Evolutionary conservation across 2,888 invertebrate species (phyloP).

Genomic region (Achlya flavicornis): DNA sequence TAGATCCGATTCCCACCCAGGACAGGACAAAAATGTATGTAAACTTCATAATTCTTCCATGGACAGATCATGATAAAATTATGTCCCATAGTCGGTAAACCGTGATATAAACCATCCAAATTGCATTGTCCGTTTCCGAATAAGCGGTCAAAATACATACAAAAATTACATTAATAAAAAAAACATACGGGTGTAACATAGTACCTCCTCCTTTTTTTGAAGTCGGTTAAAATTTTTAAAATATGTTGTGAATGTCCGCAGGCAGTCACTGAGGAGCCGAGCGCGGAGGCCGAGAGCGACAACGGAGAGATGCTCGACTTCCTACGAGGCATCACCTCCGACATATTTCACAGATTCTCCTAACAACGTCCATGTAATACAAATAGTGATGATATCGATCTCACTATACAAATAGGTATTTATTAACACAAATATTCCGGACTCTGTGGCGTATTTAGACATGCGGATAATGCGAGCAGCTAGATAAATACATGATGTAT

Average conservation of each 20-base stretch:
- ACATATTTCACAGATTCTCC: constrained; percentile 70
- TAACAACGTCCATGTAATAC: constrained; percentile 37
- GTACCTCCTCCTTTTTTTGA: too few relatives aligned
- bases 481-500: not conserved
- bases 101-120: too few relatives aligned
- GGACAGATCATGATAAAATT: too few relatives aligned
- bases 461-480: not conserved
- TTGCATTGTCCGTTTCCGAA: too few relatives aligned
- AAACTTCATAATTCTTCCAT: too few relatives aligned
- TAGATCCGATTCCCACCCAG: too few relatives aligned
- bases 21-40: too few relatives aligned
- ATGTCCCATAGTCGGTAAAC: too few relatives aligned
- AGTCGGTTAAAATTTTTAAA: not conserved
- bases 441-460: not conserved
- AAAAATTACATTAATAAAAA: too few relatives aligned
- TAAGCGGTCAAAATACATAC: too few relatives aligned
- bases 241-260: constrained; percentile 33
- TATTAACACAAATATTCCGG: not conserved
- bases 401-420: constrained; percentile 17
- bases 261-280: constrained; percentile 45
- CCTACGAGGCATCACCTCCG: constrained; percentile 72
- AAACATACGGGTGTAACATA: too few relatives aligned
- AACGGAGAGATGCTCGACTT: constrained; percentile 69
- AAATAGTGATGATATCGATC: constrained; percentile 22
- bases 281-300: constrained; percentile 51